Evolutionary conservation across 2,888 invertebrate genomes (phyloP), one percentile per base, ranked within the genome.

Genomic region (Tachina lurida): DNA sequence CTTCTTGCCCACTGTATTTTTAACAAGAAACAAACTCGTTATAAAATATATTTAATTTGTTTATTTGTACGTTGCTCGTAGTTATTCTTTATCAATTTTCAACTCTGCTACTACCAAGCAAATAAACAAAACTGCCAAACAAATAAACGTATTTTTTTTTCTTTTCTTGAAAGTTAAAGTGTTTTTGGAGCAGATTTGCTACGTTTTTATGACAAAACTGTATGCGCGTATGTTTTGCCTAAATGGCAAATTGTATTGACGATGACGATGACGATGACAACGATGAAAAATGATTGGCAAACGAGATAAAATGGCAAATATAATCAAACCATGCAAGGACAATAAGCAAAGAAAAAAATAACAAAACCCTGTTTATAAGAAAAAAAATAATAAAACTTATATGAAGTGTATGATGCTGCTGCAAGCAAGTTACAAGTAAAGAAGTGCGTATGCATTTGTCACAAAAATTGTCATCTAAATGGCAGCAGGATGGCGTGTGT

Each of bases 401-500:
- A 78, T 70, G 74, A 81, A 62, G 62, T 67, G 65, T 12, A n/a
- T 52, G 19, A 12, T 39, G 10, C 39, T 52, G 19, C 17, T 39
- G 10, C 39, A 79, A 68, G 68, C 54, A 63, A 62, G 47, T 68
- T 49, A 45, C 67, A 58, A 60, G 43, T 19, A 77, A 19, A 74
- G 84, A 86, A 86, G 86, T 83, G 86, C 86, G 86, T 86, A 83
- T 83, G 86, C 86, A 83, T 86, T 86, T 86, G 86, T 86, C 86
- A 83, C 47, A 62, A 83, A 85, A 85, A 82, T 78, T 85, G 77
- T 78, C 74, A 78, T 65, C 54, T 71, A 63, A 58, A 65, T 63
- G 77, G 70, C 77, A 39, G 13, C 3, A 71, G 45, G 47, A 54
- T 15, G 68, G 70, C 65, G 49, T 54, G 45, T 60, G 43, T 31